A percentile compares a stretch with the other conserved stretches of the same genome.
Conservation (phyloP, 2,888 invertebrate genomes). For the Eueremaeus valkanovi region DNA sequence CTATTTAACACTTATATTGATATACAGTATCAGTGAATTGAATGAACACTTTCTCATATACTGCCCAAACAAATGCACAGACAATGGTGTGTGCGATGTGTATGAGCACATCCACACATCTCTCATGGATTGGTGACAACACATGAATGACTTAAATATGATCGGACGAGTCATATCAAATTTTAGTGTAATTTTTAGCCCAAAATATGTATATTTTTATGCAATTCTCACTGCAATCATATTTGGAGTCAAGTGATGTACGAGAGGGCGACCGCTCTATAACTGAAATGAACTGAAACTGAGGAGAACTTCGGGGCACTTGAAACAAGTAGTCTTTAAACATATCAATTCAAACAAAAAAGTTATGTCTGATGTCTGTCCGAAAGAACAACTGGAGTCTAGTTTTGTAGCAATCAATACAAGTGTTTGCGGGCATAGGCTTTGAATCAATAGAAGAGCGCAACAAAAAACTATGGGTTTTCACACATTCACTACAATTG, state of each 20-base stretch:
- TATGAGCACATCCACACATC: neutral
- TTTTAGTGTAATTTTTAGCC: neutral
- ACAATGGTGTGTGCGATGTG: neutral
- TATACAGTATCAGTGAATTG: neutral
- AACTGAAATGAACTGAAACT: neutral
- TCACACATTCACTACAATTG: neutral
- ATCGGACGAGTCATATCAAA: conserved; percentile 11
- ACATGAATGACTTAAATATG: neutral
- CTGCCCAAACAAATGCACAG: neutral
- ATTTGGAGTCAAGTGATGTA: neutral
- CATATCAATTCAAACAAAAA: conserved; percentile 20
- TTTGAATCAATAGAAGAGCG: neutral
- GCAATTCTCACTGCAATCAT: conserved; percentile 24
- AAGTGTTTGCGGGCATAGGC: neutral
- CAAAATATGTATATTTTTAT: conserved; percentile 6
- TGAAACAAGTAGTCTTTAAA: neutral
- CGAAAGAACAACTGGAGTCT: conserved; percentile 2
- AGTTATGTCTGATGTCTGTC: neutral
- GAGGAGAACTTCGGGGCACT: neutral
- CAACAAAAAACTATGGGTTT: neutral
- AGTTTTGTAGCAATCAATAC: neutral
- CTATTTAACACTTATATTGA: no score
- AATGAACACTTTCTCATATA: neutral
- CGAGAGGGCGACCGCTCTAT: neutral
- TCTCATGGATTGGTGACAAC: neutral